Percentiles rank a stretch among this genome's conserved stretches.
Conservation (phyloP, 2,797 vertebrate species). For the Antrozous pallidus region DNA sequence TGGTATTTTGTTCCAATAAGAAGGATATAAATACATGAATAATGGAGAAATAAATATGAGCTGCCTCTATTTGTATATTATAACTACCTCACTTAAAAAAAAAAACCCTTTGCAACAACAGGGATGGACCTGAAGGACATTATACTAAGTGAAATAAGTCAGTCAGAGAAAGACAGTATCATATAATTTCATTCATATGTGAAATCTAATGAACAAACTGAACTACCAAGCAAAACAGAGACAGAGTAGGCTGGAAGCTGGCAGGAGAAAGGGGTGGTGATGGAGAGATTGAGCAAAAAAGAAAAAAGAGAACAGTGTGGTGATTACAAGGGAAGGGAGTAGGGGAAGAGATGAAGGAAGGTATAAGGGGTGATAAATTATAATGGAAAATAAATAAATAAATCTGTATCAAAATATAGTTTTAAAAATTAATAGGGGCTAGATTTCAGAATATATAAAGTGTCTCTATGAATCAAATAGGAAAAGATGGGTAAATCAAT, state of each 20-base stretch:
- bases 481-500: background rate
- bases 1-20: background rate
- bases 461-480: background rate
- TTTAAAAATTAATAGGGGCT: background rate
- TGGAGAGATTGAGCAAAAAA: background rate
- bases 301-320: background rate
- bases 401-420: background rate
- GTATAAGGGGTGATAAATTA: background rate
- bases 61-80: background rate
- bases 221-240: background rate
- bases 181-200: background rate
- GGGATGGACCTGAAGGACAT: background rate
- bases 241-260: background rate
- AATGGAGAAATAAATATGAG: background rate
- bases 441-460: background rate
- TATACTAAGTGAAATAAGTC: background rate
- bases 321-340: background rate
- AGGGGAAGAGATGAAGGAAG: background rate
- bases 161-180: background rate
- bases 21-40: background rate
- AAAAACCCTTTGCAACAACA: background rate
- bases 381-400: background rate
- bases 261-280: background rate
- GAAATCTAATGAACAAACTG: background rate
- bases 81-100: background rate